Conservation (phyloP, 2,888 invertebrate species). For the Troides aeacus region DNA sequence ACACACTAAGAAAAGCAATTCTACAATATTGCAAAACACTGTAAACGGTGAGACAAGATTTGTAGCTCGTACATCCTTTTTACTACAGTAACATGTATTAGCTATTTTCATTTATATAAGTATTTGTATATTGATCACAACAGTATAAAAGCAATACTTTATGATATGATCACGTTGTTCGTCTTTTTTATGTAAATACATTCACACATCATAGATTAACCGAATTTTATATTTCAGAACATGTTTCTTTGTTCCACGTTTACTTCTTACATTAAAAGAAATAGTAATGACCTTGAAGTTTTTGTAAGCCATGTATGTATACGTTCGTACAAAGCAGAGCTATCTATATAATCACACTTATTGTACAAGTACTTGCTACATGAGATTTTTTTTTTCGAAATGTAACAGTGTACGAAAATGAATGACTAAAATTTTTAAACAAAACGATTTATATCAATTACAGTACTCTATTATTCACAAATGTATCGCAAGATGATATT, state of each 20-base stretch:
- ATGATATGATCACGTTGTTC: background rate
- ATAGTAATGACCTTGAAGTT: conserved; percentile 23
- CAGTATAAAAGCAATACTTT: no score
- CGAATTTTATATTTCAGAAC: background rate
- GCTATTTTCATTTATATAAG: background rate
- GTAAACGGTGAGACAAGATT: conserved; percentile 20
- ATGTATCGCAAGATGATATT: no score
- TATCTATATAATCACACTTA: background rate
- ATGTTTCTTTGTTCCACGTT: conserved; percentile 16
- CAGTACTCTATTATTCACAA: no score
- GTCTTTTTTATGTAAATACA: background rate
- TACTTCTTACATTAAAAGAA: conserved; percentile 4
- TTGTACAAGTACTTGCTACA: background rate
- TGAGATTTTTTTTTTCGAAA: background rate
- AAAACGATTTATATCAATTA: no score
- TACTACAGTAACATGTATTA: background rate
- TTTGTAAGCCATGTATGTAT: conserved; percentile 8
- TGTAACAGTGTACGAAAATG: background rate
- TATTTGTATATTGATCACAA: background rate
- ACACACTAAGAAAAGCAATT: conserved; percentile 35
- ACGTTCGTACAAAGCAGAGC: conserved; percentile 8
- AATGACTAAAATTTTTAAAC: background rate
- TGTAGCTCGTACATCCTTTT: conserved; percentile 2
- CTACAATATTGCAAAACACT: conserved; percentile 39
- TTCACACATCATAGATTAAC: background rate